Evolutionary conservation across 1,140 invertebrate genomes (phyloP), one percentile per base, ranked within the genome.

Genomic region (Hylaeus volcanicus): DNA sequence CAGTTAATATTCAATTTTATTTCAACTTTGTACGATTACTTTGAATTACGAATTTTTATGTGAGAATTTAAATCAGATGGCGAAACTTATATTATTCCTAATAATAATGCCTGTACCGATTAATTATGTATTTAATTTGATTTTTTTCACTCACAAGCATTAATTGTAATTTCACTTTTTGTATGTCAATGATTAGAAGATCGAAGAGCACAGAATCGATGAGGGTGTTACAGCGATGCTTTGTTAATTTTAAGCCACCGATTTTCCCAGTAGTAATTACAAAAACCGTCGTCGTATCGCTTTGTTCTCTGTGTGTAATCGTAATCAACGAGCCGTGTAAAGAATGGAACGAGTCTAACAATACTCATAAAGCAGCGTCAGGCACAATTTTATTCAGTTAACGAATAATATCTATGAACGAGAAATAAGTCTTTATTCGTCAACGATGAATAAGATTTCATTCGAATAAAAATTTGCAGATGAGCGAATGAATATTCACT

Each of bases 301-400:
- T 56, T 56, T 56, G 48, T 66, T 64, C 45, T 74, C 9, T 63
- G 26, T 61, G 58, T 74, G 60, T 74, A 56, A 75, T 66, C n/a
- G 8, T 51, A 51, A 45, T 26, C n/a, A 55, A 15, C 12, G n/a
- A 72, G 15, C 6, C n/a, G 58, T 12, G 51, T 74, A 14, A 66
- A 43, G 39, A 64, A 14, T 5, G 39, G 43, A 43, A 43, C n/a
- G 39, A 15, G 61, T 37, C 11, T 39, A 14, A 15, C 12, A 43
- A 41, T 64, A 41, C 12, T 64, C 39, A 5, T 12, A 43, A 43
- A 43, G 61, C 15, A 58, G n/a, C n/a, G 56, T 58, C n/a, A n/a
- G n/a, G 56, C n/a, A 58, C 56, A 58, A 43, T 64, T 64, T 64
- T 43, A 43, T 64, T 64, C n/a, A n/a, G n/a, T 6, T 58, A 58